Evolutionary conservation across 2,888 invertebrate genomes (phyloP), one percentile per base, ranked within the genome.

Genomic region (Dorcus parallelipipedus): DNA sequence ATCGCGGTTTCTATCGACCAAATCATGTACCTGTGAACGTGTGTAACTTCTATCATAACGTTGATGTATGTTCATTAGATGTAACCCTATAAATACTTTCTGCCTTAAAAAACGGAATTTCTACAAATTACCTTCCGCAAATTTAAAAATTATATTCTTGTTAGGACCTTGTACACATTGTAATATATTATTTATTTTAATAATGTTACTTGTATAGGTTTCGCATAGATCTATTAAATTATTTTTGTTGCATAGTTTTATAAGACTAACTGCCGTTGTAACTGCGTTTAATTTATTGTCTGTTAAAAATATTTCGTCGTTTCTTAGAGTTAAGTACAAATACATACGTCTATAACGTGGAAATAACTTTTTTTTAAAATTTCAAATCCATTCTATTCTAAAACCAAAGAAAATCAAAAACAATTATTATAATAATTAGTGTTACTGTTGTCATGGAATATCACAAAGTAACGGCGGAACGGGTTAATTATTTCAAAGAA

Each of bases 211-310:
- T 45, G 23, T 45, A 20, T 20, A 45, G 14, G 10, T 45, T 20
- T 45, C 23, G 26, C 26, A 7, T 33, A 33, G 23, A 45, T 20
- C 9, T 45, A 45, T 17, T 45, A n/a, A 20, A 45, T 10, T 20
- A 23, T 45, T 45, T 33, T 45, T 45, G 45, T 45, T 45, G 23
- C 23, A 4, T 45, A 45, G 23, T 45, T 45, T 45, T 45, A 45
- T 45, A 45, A 45, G 45, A 45, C 26, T 33, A 20, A 45, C 45
- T 45, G 45, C 45, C 45, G 23, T 45, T 10, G 45, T 45, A 45
- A 33, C 26, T 33, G 26, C 26, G 26, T 33, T 33, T 33, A 33
- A 14, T 42, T 42, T 17, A 14, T 42, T 14, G 42, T 42, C 42
- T 41, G 41, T 41, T 33, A 33, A 33, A 6, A 33, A 33, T 33